Evolutionary conservation across 2,113 vertebrate species (phyloP).

Genomic region (Actinemys pallida): DNA sequence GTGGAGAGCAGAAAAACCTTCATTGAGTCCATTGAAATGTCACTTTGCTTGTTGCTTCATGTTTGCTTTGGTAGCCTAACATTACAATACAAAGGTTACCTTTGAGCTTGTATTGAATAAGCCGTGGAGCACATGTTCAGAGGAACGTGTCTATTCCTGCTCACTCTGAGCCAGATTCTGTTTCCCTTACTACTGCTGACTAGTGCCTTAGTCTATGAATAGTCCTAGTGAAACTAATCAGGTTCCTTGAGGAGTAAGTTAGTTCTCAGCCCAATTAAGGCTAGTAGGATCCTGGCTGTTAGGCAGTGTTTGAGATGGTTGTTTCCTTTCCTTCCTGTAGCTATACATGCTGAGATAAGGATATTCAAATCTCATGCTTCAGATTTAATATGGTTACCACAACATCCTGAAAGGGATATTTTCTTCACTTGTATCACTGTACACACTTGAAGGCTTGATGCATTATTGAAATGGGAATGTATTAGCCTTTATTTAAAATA

Average conservation of each 20-base stretch:
- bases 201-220: background rate
- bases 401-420: background rate
- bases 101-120: background rate
- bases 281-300: fast-evolving
- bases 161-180: background rate
- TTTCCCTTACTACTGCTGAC: background rate
- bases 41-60: background rate
- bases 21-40: background rate
- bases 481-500: background rate
- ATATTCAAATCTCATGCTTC: background rate
- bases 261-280: background rate
- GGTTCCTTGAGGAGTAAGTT: background rate
- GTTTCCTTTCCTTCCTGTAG: background rate
- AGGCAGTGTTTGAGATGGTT: background rate
- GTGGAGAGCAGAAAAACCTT: background rate
- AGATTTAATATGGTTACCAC: background rate
- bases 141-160: background rate
- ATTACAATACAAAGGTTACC: background rate
- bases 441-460: background rate
- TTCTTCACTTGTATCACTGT: background rate
- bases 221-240: background rate
- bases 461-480: background rate
- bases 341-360: background rate
- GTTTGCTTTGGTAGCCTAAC: background rate
- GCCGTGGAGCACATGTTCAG: background rate